Evolutionary conservation across 2,113 vertebrate genomes (phyloP).

Genomic region (Cyphomyrus plagiostoma): DNA sequence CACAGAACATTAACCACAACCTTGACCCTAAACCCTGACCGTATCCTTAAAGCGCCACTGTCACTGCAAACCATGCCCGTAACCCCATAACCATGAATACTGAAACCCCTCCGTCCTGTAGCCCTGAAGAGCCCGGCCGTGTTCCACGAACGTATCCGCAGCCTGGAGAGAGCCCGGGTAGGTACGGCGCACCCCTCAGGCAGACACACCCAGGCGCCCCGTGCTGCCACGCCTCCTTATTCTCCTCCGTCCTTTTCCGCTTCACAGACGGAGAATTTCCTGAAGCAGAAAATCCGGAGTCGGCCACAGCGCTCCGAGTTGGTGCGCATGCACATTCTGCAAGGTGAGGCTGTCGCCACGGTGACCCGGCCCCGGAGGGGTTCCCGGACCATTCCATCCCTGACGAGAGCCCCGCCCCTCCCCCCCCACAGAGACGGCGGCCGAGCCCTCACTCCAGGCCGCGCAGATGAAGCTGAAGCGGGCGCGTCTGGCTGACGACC

Average conservation of each 20-base stretch:
- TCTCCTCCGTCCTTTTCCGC: not conserved
- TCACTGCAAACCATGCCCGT: not conserved
- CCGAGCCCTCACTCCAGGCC: conserved; percentile 70
- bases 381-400: not conserved
- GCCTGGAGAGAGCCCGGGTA: conserved; percentile 91
- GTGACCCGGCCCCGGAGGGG: not conserved
- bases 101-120: conserved; percentile 48
- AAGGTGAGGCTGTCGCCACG: conserved; percentile 52
- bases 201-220: not conserved
- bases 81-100: not conserved
- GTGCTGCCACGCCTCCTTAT: not conserved
- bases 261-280: conserved; percentile 71
- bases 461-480: conserved; percentile 76
- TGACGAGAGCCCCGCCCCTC: not conserved
- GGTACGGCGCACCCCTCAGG: conserved; percentile 32
- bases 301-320: conserved; percentile 72
- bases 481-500: conserved; percentile 68
- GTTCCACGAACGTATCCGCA: conserved; percentile 93
- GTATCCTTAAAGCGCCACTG: not conserved
- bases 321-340: conserved; percentile 77
- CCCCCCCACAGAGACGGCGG: conserved; percentile 62
- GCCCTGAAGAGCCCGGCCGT: conserved; percentile 89
- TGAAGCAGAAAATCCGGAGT: conserved; percentile 79
- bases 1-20: not conserved
- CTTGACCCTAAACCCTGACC: not conserved